Evolutionary conservation across 2,113 vertebrate species (phyloP).

Genomic region (Anhinga rufa): DNA sequence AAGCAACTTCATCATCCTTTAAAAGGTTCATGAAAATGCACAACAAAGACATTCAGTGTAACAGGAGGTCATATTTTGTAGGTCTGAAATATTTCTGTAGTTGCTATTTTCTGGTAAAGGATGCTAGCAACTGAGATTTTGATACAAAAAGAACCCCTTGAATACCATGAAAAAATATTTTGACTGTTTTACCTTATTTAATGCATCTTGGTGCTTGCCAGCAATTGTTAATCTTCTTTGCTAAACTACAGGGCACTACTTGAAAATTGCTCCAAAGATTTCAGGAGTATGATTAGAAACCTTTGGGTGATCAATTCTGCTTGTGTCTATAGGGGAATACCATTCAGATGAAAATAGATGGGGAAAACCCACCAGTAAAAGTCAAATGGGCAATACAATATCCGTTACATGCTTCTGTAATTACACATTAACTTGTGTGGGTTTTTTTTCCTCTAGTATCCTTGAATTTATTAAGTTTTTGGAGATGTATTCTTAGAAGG

Average conservation of each 20-base stretch:
- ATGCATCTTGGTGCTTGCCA: not conserved
- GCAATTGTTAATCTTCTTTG: not conserved
- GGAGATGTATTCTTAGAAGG: not conserved
- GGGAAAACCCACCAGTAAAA: not conserved
- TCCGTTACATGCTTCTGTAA: not conserved
- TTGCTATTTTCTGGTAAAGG: not conserved
- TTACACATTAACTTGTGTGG: not conserved
- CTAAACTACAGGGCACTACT: not conserved
- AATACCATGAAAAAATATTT: not conserved
- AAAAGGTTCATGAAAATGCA: not conserved
- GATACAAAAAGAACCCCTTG: not conserved
- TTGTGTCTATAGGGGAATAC: not conserved
- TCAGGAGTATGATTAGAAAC: not conserved
- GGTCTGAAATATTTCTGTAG: not conserved
- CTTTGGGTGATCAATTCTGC: not conserved
- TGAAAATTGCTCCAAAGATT: not conserved
- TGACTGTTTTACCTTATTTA: not conserved
- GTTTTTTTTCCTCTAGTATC: not conserved
- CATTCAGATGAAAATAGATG: not conserved
- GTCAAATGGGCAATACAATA: not conserved
- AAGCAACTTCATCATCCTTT: not conserved
- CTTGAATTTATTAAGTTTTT: not conserved
- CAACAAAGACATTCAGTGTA: not conserved
- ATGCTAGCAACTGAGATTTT: not conserved
- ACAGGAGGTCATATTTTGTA: not conserved